A percentile compares a stretch with the other conserved stretches of the same genome.
Conservation (phyloP, 1,140 invertebrate species). For the Apocrypta bakeri region DNA sequence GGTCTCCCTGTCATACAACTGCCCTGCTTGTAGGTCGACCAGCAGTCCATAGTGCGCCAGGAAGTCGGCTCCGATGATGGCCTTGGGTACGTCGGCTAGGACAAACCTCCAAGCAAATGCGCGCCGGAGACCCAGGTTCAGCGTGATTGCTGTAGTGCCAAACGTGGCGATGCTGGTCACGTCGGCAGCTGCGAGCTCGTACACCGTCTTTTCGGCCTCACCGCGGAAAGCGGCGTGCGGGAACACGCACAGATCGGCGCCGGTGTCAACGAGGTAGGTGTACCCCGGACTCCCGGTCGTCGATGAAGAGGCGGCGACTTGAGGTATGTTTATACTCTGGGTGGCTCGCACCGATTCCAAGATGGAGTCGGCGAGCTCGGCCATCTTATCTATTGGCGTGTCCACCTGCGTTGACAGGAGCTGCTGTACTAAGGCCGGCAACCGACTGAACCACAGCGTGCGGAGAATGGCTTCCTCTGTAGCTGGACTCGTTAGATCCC, state of each 20-base stretch:
- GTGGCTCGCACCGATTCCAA: conserved; percentile 48
- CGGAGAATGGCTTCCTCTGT: conserved; percentile 42
- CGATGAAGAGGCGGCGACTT: conserved; percentile 54
- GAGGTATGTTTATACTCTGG: no score
- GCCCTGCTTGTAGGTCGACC: conserved; percentile 59
- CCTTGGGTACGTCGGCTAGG: conserved; percentile 62
- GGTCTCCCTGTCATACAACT: conserved; percentile 60
- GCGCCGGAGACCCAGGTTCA: conserved; percentile 62
- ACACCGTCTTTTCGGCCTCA: conserved; percentile 42
- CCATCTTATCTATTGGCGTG: background rate
- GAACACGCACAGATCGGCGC: conserved; percentile 52
- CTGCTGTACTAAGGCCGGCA: conserved; percentile 33
- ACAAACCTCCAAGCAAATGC: conserved; percentile 65
- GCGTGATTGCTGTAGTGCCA: conserved; percentile 57
- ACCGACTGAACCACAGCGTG: conserved; percentile 48
- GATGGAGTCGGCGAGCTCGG: background rate
- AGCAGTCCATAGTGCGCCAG: conserved; percentile 59
- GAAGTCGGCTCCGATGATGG: no score
- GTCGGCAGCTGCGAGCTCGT: conserved; percentile 4
- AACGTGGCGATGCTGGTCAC: conserved; percentile 62
- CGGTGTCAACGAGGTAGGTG: background rate
- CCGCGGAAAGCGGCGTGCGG: background rate
- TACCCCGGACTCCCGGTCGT: conserved; percentile 14
- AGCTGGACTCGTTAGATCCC: conserved; percentile 39
- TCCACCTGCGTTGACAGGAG: conserved; percentile 12